A percentile compares a stretch with the other conserved stretches of the same genome.
Conservation (phyloP, 2,113 vertebrate species). For the Regulus satrapa region DNA sequence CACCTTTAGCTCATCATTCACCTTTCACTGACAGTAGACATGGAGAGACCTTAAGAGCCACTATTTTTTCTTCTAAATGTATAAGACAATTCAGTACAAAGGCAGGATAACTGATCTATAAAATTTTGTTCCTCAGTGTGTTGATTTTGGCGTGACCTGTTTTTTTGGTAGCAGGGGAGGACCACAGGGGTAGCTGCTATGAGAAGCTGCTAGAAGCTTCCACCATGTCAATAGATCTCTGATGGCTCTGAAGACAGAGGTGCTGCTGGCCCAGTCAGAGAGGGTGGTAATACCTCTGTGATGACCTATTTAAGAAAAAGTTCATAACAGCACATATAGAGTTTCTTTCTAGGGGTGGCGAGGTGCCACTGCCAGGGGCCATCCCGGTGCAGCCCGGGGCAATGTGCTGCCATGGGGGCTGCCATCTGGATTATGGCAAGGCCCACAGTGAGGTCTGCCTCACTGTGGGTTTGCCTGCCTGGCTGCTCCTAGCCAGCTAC, state of each 20-base stretch:
- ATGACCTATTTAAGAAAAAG: not conserved
- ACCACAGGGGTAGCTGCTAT: not conserved
- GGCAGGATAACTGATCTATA: not conserved
- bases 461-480: too few relatives aligned
- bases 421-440: too few relatives aligned
- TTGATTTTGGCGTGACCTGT: not conserved
- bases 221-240: not conserved
- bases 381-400: not conserved
- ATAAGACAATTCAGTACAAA: not conserved
- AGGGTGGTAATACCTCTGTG: not conserved
- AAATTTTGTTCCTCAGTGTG: not conserved
- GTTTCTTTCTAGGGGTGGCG: not conserved
- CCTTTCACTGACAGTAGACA: not conserved
- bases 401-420: not conserved
- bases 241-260: too few relatives aligned
- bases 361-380: not conserved
- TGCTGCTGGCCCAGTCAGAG: not conserved
- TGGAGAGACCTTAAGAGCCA: not conserved
- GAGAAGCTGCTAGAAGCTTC: not conserved
- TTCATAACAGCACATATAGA: not conserved
- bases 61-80: not conserved
- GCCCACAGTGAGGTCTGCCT: not conserved
- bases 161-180: not conserved
- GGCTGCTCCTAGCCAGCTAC: not conserved
- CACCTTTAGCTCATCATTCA: not conserved